Evolutionary conservation across 2,888 invertebrate species (phyloP), one percentile per base, ranked within the genome.

Genomic region (Leucophenga maculata): DNA sequence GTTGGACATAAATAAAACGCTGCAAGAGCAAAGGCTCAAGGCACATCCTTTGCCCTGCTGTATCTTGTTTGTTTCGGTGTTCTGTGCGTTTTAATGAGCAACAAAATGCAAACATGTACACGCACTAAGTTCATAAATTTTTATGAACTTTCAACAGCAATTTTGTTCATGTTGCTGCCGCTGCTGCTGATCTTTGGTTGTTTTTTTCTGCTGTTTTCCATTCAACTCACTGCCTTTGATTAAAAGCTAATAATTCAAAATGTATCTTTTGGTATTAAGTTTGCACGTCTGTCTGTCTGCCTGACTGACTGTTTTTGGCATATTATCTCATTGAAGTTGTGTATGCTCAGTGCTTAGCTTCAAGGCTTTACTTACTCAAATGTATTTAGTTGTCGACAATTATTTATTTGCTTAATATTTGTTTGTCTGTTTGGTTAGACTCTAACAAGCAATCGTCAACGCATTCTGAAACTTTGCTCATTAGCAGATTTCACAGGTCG

Each of bases 401-500:
- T 60, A 39, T 39, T 39, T 60, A 39, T 32, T 60, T 39, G 11
- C 11, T 39, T 39, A 39, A 39, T 8, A 39, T 39, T 39, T 39
- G 11, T 39, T 39, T 39, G 11, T n/a, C n/a, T n/a, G n/a, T 32
- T 39, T 39, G 11, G 39, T 39, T 39, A 39, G 1, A 39, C 39
- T 39, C 39, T 39, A 39, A 39, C 11, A 11, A 39, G 39, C 39
- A 39, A 39, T 39, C 11, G 39, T 20, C 46, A 48, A 9, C 64
- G 18, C 8, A 39, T 20, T 48, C 39, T 46, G 55, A 79, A 81
- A 80, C 77, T 80, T 80, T 79, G 78, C 80, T 80, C 80, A 80
- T 80, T 80, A 81, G 82, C 71, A 76, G 72, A 78, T 74, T 79
- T 79, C 69, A 70, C 70, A 60, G 71, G 44, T 39, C 31, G 54